Evolutionary conservation across 2,113 vertebrate genomes (phyloP), one percentile per base, ranked within the genome.

Genomic region (Otocyon megalotis): DNA sequence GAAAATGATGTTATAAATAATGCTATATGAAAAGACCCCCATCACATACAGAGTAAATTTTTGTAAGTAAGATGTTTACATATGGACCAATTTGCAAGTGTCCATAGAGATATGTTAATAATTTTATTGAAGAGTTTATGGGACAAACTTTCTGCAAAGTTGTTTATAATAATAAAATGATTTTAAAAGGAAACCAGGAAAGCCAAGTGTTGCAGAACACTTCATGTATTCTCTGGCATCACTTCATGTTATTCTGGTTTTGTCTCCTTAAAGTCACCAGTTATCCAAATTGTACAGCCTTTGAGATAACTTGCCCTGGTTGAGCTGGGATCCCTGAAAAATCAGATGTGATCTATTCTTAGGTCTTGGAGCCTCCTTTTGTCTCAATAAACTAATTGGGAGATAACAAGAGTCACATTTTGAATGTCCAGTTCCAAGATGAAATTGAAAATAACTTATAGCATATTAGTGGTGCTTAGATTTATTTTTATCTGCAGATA

Each of bases 211-310:
- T 74, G 67, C 79, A 83, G 95, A 90, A 92, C 92, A 92, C 62
- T 81, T 85, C 20, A 1, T 93, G 92, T 97, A 43, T 92, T 97
- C 94, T 89, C 97, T 97, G 97, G 96, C 93, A 83, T 22, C 12
- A 2, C 24, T 93, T 91, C 56, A 30, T 96, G 96, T 97, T 97
- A 89, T 97, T 97, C 96, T 96, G 96, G 93, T 94, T 98, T 96
- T 88, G 56, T 96, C 82, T 94, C 85, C 92, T 93, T 83, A 54
- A 93, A 96, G 92, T 94, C 92, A 88, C 86, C 67, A 80, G 96
- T 65, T 93, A 96, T 37, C 62, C 86, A 17, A 19, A 84, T 67
- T 91, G 88, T 28, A 91, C 48, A 69, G 94, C 69, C 30, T 67
- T 77, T 77, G 79, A 95, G 93, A 94, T 84, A 91, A 90, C 91